Conservation (phyloP, 2,888 invertebrate genomes). For the Lithosia quadra region DNA sequence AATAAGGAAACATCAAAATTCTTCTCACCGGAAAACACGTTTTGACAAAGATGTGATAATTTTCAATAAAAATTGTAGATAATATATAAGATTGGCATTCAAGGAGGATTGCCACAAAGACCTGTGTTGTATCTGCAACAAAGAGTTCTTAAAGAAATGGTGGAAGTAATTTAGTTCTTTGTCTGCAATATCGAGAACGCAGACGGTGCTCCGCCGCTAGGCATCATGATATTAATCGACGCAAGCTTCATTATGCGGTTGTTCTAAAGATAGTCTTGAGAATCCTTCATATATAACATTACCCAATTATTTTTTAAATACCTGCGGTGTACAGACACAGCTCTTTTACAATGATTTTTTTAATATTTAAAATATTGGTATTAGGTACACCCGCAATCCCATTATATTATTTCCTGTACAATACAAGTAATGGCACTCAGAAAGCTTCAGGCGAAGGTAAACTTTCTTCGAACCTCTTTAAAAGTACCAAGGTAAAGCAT, state of each 20-base stretch:
- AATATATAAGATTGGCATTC: background rate
- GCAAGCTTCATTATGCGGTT: conserved; percentile 82
- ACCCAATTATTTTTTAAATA: no score
- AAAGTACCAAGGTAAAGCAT: no score
- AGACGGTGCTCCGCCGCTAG: conserved; percentile 64
- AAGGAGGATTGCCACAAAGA: conserved; percentile 38
- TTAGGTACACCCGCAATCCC: no score
- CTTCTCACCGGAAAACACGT: background rate
- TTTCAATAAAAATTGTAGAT: background rate
- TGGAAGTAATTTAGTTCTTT: conserved; percentile 85
- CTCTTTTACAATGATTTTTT: background rate
- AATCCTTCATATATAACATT: no score
- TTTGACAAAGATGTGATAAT: no score
- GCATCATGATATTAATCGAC: conserved; percentile 82
- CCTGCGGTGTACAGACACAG: no score
- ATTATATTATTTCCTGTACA: no score
- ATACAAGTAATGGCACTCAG: no score
- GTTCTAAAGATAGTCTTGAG: conserved; percentile 69
- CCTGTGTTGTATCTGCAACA: conserved; percentile 72
- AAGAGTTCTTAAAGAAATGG: conserved; percentile 75
- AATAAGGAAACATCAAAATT: background rate
- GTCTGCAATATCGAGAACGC: conserved; percentile 78
- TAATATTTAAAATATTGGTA: no score
- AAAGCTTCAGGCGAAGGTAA: no score
- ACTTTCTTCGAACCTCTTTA: no score